Conservation (phyloP, 2,888 invertebrate genomes). For the Lasius platythorax region DNA sequence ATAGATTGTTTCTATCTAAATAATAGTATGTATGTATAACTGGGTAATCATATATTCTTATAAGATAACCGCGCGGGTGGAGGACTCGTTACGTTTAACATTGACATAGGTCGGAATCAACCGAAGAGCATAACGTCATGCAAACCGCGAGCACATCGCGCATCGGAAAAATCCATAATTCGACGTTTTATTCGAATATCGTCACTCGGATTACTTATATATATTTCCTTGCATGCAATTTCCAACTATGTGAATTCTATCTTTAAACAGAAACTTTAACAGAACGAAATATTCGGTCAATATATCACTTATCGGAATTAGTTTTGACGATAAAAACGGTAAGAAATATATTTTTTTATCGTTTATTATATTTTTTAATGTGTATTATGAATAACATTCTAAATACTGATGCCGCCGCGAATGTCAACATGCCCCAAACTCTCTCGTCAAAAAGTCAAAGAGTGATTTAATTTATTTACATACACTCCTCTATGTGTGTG, state of each 20-base stretch:
- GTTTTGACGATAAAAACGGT: background rate
- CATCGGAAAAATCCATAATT: conserved; percentile 66
- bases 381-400: background rate
- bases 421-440: background rate
- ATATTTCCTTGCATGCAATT: conserved; percentile 26
- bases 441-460: background rate
- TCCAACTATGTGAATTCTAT: background rate
- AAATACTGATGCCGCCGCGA: background rate
- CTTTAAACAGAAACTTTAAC: background rate
- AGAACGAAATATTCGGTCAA: background rate
- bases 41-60: conserved; percentile 35
- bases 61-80: conserved; percentile 24
- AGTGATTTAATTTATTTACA: background rate
- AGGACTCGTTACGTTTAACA: conserved; percentile 22
- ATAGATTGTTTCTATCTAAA: conserved; percentile 33
- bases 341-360: background rate
- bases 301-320: background rate
- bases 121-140: conserved; percentile 48
- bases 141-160: conserved; percentile 31
- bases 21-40: conserved; percentile 43
- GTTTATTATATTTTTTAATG: conserved; percentile 8
- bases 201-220: conserved; percentile 11
- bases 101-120: conserved; percentile 44
- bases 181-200: conserved; percentile 59
- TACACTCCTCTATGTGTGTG: background rate